Evolutionary conservation across 2,888 invertebrate genomes (phyloP).

Genomic region (Lymantria dispar): DNA sequence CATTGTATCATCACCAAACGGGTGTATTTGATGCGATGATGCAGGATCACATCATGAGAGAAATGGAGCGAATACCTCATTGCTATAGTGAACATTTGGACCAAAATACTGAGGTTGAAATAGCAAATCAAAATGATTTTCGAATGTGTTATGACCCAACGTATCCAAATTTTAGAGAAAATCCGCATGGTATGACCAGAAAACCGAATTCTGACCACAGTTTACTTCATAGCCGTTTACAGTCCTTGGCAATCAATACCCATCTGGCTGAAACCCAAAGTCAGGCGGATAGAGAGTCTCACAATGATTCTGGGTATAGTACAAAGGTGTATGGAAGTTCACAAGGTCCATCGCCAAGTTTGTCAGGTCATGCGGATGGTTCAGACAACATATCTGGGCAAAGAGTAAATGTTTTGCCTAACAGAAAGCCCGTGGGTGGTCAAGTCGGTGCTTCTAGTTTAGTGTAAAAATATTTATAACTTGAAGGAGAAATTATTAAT

Average conservation of each 20-base stretch:
- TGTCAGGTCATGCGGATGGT: conserved; percentile 82
- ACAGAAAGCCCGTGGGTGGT: conserved; percentile 50
- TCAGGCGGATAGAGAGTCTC: conserved; percentile 85
- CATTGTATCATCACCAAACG: conserved; percentile 68
- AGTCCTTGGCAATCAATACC: conserved; percentile 75
- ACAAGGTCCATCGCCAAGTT: conserved; percentile 89
- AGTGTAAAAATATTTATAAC: conserved; percentile 61
- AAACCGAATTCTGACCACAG: conserved; percentile 68
- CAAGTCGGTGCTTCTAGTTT: conserved; percentile 86
- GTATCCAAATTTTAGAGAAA: conserved; percentile 52
- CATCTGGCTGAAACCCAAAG: conserved; percentile 74
- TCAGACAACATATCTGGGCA: conserved; percentile 68
- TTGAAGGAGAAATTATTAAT: not conserved
- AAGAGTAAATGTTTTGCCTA: conserved; percentile 56
- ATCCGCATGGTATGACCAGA: conserved; percentile 50
- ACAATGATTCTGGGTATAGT: conserved; percentile 93
- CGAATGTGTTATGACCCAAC: conserved; percentile 62
- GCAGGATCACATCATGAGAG: conserved; percentile 77
- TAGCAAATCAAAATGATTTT: conserved; percentile 72
- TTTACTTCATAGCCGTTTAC: conserved; percentile 70
- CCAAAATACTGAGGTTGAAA: conserved; percentile 75
- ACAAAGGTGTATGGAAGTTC: conserved; percentile 91
- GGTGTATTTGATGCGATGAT: conserved; percentile 79
- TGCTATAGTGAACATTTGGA: conserved; percentile 74
- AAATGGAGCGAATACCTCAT: conserved; percentile 76